These are phyloP conservation scores for Anoplius nigerrimus DNA, from an alignment of 2,888 invertebrate species.

Conservation along the genomic window DNA sequence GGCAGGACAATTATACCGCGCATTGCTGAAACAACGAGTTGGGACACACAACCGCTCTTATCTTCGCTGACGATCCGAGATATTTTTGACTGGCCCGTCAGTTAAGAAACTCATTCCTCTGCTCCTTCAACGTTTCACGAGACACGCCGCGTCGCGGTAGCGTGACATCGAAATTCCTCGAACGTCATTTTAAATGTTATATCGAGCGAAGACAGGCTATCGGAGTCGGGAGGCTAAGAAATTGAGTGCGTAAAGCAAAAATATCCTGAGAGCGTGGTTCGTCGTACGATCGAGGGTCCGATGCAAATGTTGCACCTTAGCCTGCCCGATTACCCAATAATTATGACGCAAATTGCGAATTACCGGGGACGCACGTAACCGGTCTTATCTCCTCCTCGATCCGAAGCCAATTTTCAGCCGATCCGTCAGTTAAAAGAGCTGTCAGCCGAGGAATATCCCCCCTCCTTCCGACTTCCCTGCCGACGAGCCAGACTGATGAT, in stretches of 20 bases:
- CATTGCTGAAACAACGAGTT: neutral
- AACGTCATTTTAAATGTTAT: no score
- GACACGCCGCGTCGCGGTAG: neutral
- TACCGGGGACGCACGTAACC: no score
- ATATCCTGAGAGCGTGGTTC: no score
- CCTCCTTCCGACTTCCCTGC: conserved; percentile 6
- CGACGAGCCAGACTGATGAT: conserved; percentile 36
- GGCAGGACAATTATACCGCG: conserved; percentile 40
- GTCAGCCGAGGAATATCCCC: conserved; percentile 16
- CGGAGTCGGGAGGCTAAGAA: no score
- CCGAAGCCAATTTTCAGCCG: no score
- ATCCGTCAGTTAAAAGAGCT: conserved; percentile 27
- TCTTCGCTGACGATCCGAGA: neutral
- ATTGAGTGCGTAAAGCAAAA: no score
- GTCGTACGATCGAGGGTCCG: no score
- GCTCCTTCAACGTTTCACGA: neutral
- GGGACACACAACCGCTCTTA: conserved; percentile 5
- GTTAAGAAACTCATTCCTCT: neutral
- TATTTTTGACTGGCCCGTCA: neutral
- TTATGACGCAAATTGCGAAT: no score
- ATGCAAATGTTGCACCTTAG: no score
- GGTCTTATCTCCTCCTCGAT: no score
- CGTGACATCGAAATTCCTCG: neutral
- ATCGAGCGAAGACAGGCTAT: no score
- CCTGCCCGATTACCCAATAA: no score